Evolutionary conservation across 1,140 invertebrate species (phyloP).

Genomic region (Micrasema longulum): DNA sequence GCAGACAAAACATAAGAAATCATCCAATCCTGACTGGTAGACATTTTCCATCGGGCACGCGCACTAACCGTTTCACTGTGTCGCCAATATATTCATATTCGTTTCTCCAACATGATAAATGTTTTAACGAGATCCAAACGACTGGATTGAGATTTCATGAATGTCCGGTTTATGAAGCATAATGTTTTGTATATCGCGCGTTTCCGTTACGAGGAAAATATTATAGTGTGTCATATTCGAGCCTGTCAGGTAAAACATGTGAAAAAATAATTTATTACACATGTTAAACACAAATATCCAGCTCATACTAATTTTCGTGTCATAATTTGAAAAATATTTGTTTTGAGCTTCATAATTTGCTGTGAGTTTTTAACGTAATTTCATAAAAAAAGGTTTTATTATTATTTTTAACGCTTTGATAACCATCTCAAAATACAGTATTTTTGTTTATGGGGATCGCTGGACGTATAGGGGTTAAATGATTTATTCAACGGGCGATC

Average conservation of each 20-base stretch:
- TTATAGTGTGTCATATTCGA: slow-evolving; percentile 14
- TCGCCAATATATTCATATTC: slow-evolving; percentile 36
- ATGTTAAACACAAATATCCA: no score
- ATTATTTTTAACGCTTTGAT: slow-evolving; percentile 1
- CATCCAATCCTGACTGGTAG: slow-evolving; percentile 4
- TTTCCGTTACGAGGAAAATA: slow-evolving; percentile 34
- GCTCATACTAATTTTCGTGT: no score
- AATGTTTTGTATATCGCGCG: not conserved
- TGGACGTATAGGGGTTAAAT: slow-evolving; percentile 38
- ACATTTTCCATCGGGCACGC: not conserved
- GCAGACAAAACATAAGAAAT: slow-evolving; percentile 43
- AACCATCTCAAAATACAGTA: slow-evolving; percentile 2
- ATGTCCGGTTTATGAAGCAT: slow-evolving; percentile 31
- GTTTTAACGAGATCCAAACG: slow-evolving; percentile 19
- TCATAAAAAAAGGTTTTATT: not conserved
- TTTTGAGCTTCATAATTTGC: no score
- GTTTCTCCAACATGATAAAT: slow-evolving; percentile 37
- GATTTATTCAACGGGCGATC: slow-evolving; percentile 46
- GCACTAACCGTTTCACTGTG: not conserved
- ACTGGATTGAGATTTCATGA: slow-evolving; percentile 27
- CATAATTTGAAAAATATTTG: no score
- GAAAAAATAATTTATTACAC: slow-evolving; percentile 1
- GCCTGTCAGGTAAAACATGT: slow-evolving; percentile 14
- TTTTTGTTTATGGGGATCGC: slow-evolving; percentile 23
- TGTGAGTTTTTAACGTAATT: no score